A percentile compares a stretch with the other conserved stretches of the same genome.
These are phyloP conservation scores for Apamea monoglypha DNA, from an alignment of 2,888 invertebrate species.

Conservation along the genomic window DNA sequence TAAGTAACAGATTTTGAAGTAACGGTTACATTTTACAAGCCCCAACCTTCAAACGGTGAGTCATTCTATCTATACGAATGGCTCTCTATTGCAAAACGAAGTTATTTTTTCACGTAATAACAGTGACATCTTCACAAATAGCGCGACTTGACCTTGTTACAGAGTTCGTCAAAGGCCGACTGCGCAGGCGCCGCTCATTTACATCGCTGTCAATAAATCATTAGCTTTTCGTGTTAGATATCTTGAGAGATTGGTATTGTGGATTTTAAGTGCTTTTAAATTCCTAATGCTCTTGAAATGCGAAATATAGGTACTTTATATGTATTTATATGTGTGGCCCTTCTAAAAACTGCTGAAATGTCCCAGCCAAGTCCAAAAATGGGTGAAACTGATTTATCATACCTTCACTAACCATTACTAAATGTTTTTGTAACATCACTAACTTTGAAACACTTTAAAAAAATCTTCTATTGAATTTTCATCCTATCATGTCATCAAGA, in stretches of 20 bases:
- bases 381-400: neutral
- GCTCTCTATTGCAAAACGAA: constrained; percentile 38
- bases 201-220: constrained; percentile 43
- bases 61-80: constrained; percentile 34
- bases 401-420: neutral
- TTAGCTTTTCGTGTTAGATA: constrained; percentile 22
- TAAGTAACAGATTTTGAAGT: neutral
- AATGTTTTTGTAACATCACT: neutral
- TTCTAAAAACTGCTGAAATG: neutral
- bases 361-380: neutral
- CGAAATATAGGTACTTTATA: neutral
- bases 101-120: constrained; percentile 52
- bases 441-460: neutral
- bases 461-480: neutral
- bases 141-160: constrained; percentile 44
- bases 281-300: neutral
- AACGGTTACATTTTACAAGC: neutral
- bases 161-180: constrained; percentile 47
- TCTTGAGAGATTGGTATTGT: constrained; percentile 18
- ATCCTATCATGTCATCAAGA: constrained; percentile 6
- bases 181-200: constrained; percentile 54
- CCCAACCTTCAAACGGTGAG: constrained; percentile 19
- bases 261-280: constrained; percentile 3
- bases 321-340: neutral
- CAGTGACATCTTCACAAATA: constrained; percentile 45